Evolutionary conservation across 1,140 invertebrate species (phyloP).

Genomic region (Matsumurasca onukii): DNA sequence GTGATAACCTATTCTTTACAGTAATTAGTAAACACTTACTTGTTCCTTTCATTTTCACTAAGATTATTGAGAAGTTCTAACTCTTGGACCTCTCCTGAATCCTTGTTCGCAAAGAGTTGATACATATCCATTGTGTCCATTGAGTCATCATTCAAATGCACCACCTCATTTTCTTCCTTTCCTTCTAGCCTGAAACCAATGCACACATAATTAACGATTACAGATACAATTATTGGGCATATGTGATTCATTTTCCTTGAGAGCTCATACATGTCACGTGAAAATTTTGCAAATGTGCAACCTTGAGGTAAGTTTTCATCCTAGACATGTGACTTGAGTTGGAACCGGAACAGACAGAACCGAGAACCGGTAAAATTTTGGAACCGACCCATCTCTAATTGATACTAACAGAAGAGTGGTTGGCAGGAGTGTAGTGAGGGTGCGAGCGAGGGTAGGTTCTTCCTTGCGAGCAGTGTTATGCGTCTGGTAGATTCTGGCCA

Average conservation of each 20-base stretch:
- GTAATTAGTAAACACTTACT: too few relatives aligned
- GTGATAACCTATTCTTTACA: too few relatives aligned
- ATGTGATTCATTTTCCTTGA: too few relatives aligned
- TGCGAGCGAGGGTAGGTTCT: slow-evolving; percentile 65
- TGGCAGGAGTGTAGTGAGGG: slow-evolving; percentile 60
- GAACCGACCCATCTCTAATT: too few relatives aligned
- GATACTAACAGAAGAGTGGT: slow-evolving; percentile 33
- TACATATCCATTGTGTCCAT: slow-evolving; percentile 64
- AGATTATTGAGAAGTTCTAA: slow-evolving; percentile 36
- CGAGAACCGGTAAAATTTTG: too few relatives aligned
- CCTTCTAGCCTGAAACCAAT: slow-evolving; percentile 39
- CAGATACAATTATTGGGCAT: too few relatives aligned
- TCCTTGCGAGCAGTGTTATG: slow-evolving; percentile 55
- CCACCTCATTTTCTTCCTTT: slow-evolving; percentile 34
- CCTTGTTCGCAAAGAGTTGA: slow-evolving; percentile 60
- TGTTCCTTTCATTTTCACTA: slow-evolving; percentile 45
- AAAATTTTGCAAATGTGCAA: too few relatives aligned
- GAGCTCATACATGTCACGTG: too few relatives aligned
- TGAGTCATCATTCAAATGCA: slow-evolving; percentile 53
- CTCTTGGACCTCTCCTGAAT: slow-evolving; percentile 39
- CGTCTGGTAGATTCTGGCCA: slow-evolving; percentile 65
- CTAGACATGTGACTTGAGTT: too few relatives aligned
- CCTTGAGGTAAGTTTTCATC: too few relatives aligned
- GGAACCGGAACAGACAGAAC: too few relatives aligned
- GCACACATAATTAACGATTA: too few relatives aligned